Base-by-base conservation (phyloP, 2,797 vertebrate genomes). In the Arremon aurantiirostris region DNA sequence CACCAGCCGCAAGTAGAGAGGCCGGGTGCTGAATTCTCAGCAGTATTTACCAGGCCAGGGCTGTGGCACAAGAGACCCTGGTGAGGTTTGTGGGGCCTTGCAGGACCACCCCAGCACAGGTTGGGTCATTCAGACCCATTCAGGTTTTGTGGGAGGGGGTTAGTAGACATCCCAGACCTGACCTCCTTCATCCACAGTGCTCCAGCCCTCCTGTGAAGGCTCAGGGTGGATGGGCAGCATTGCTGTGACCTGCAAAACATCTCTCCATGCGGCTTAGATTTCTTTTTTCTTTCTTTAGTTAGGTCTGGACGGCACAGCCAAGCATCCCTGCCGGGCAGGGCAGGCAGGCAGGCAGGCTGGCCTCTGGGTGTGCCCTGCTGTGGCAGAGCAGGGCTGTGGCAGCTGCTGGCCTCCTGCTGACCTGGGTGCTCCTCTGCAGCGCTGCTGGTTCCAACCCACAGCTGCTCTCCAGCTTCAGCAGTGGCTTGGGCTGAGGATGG, bases 1-100 rank as follows among this genome's bases (percentile, higher is more conserved):
- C 76, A 56, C 73, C 63, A 90, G 90, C 80, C 81, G 39, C 85
- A 94, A 96, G 73, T 21, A 76, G 55, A 88, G 90, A 86, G 55
- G 65, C 82, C 0, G 2, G 56, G n/a, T 47, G 66, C 81, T 15
- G 66, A 59, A 4, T 35, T 69, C 93, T 77, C 79, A 86, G 73
- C 47, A 34, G 52, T 15, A 79, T 76, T 89, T 41, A 59, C 50
- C 30, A 44, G 23, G n/a, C 42, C 0, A 0, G 35, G 34, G 15
- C 35, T 93, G 72, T 66, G 0, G 0, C 37, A 21, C 16, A 23
- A 53, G 64, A 50, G 52, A 61, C 39, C 19, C 46, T 32, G 34
- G 32, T 77, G 75, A 76, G 50, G 16, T 34, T 17, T 39, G 28
- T 23, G 70, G 34, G 30, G 17, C 24, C 35, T 56, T 22, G 28